Conservation (phyloP, 2,888 invertebrate genomes). For the Magallana nippona region DNA sequence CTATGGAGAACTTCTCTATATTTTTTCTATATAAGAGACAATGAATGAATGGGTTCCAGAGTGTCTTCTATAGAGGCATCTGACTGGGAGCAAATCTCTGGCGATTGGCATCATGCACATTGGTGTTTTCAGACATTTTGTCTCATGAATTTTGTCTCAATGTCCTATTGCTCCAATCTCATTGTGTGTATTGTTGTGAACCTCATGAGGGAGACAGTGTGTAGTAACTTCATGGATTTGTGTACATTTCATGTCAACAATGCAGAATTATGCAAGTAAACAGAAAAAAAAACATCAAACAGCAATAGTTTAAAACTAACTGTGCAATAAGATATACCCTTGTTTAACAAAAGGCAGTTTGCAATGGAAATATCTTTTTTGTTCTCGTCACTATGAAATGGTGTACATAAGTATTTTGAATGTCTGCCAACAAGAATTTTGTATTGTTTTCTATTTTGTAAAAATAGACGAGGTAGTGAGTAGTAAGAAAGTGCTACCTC, state of each 20-base stretch:
- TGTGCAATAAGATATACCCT: constrained; percentile 7
- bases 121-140: not conserved
- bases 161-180: constrained; percentile 1
- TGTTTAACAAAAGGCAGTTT: not conserved
- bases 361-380: not conserved
- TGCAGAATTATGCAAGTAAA: constrained; percentile 14
- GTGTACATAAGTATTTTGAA: not conserved
- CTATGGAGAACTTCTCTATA: too few species aligned
- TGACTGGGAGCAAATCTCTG: too few species aligned
- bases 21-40: too few species aligned
- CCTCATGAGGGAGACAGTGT: not conserved
- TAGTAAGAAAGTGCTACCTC: constrained; percentile 18
- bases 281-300: not conserved
- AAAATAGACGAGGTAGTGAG: not conserved
- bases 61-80: too few species aligned
- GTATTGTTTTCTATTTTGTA: not conserved
- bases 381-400: not conserved
- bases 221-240: not conserved
- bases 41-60: too few species aligned
- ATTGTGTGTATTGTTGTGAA: not conserved
- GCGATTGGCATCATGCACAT: not conserved
- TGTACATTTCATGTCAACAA: not conserved
- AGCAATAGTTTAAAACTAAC: constrained; percentile 19
- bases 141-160: constrained; percentile 20
- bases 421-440: not conserved